phyloP scores from a whole-genome alignment of 2,888 invertebrate genomes.

The Zelleria hepariella region DNA sequence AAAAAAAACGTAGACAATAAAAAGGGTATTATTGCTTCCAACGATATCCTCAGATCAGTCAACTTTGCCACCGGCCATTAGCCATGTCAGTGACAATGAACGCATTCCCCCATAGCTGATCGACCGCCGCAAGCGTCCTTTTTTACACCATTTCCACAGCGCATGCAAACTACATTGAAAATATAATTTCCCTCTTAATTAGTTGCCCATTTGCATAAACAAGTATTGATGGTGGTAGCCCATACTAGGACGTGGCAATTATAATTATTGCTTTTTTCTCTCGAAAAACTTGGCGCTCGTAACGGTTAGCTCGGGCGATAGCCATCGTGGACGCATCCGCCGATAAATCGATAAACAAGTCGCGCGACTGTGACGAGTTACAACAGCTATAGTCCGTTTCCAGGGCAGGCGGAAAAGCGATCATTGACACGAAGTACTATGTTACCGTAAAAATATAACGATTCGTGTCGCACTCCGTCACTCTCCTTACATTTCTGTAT shows the following conservation, averaged over 20 bases:
- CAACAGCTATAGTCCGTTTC: too few species aligned
- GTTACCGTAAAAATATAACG: too few species aligned
- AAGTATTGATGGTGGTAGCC: slow-evolving; percentile 40
- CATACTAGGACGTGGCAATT: slow-evolving; percentile 66
- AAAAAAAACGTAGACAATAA: not conserved
- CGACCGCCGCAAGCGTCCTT: slow-evolving; percentile 11
- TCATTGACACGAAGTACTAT: too few species aligned
- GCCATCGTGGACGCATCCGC: slow-evolving; percentile 57
- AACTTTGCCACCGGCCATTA: slow-evolving; percentile 28
- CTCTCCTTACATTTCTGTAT: too few species aligned
- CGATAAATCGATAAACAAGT: slow-evolving; percentile 65
- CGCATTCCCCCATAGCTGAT: slow-evolving; percentile 29
- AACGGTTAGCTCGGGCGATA: slow-evolving; percentile 54
- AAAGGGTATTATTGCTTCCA: slow-evolving; percentile 10
- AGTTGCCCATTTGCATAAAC: slow-evolving; percentile 62
- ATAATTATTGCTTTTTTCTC: slow-evolving; percentile 59
- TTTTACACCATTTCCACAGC: slow-evolving; percentile 31
- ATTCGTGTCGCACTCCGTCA: too few species aligned
- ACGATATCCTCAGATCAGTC: slow-evolving; percentile 37
- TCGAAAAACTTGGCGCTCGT: slow-evolving; percentile 55
- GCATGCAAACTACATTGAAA: slow-evolving; percentile 57
- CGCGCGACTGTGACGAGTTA: slow-evolving; percentile 56
- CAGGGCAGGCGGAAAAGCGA: too few species aligned
- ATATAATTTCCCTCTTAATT: slow-evolving; percentile 60
- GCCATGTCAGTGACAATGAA: slow-evolving; percentile 46